These are phyloP conservation scores for Drosophila borealis DNA, from an alignment of 2,888 invertebrate genomes.

Conservation along the genomic window DNA sequence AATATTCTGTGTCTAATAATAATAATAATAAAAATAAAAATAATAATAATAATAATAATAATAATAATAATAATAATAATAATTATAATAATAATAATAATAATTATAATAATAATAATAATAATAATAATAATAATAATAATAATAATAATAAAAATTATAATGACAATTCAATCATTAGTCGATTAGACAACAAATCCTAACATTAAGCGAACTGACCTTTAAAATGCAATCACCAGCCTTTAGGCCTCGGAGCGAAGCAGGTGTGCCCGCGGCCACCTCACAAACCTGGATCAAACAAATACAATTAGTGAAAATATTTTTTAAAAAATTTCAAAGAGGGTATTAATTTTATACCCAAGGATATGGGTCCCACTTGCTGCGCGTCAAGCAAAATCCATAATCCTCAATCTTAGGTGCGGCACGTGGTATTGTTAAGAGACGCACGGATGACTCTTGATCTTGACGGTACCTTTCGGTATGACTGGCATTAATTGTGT, in stretches of 20 bases:
- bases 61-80: no score
- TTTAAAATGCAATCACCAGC: conserved; percentile 90
- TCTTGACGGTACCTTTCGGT: conserved; percentile 33
- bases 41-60: no score
- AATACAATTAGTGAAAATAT: background rate
- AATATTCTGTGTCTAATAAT: no score
- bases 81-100: no score
- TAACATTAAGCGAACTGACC: conserved; percentile 85
- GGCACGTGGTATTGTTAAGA: conserved; percentile 87
- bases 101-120: no score
- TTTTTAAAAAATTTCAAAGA: background rate
- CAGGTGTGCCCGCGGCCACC: conserved; percentile 88
- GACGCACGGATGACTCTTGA: conserved; percentile 70
- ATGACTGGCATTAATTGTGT: background rate
- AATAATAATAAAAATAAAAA: no score
- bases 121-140: no score
- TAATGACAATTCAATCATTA: no score
- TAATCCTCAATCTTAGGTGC: conserved; percentile 86
- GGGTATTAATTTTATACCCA: conserved; percentile 86
- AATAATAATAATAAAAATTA: no score
- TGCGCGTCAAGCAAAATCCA: conserved; percentile 90
- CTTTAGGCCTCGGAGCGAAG: conserved; percentile 88
- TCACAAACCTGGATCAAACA: conserved; percentile 86
- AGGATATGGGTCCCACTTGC: conserved; percentile 93
- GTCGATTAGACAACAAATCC: background rate